Evolutionary conservation across 2,888 invertebrate species (phyloP), one percentile per base, ranked within the genome.

Genomic region (Rhyacophila evoluta): DNA sequence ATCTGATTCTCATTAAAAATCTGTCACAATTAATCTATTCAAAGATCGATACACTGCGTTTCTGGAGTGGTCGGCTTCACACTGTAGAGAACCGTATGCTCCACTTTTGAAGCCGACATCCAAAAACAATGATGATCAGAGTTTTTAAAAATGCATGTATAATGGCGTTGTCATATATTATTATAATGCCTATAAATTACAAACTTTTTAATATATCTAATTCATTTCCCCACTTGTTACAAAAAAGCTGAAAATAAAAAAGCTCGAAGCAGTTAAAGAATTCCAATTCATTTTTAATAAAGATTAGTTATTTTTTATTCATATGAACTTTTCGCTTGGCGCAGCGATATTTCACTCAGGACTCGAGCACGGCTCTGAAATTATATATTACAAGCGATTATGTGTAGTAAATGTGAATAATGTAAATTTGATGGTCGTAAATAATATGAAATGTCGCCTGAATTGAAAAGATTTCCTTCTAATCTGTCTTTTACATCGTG

Each of bases 251-350:
- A 25, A 55, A 55, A 55, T n/a, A 55, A 38, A 55, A 55, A 25
- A 41, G 2, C 55, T 0, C 1, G 39, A 10, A 1, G 6, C 10
- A 55, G 55, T 55, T 55, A 10, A 55, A 33, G 6, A 55, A 55
- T 10, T 19, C 10, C 25, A 8, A 55, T 55, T 55, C 55, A 25
- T 25, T 55, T 55, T 55, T 55, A 55, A 55, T 55, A 55, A 19
- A 25, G 55, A 55, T 55, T 55, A 55, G 55, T 55, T 55, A n/a
- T 55, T 55, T 55, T 55, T 55, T 55, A 55, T 55, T 55, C 55
- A 55, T 55, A 55, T 19, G 6, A 55, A 19, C 15, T 25, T 25
- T 15, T 55, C 19, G 15, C 55, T 15, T 8, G 55, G 15, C 55
- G 55, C 4, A 4, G 29, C 55, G 10, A 55, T 55, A 55, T 19